Base-by-base conservation (phyloP, 2,113 vertebrate genomes). In the Ptychochromis oligacanthus region DNA sequence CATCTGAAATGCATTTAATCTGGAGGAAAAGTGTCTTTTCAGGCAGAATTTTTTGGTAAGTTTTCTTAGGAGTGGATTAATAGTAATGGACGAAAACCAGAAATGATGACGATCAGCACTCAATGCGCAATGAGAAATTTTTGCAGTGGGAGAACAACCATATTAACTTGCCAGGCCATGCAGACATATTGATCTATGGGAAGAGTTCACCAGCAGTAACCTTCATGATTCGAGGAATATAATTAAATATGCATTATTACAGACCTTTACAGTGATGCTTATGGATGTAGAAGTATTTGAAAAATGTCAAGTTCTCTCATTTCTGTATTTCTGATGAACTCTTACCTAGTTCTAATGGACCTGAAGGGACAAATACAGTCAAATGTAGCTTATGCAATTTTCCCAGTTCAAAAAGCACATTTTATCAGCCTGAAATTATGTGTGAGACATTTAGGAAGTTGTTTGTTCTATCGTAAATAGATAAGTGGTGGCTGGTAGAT, bases 231-330 rank as follows among this genome's bases (percentile, higher is more conserved):
- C 83, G 81, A 84, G 79, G 55, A 85, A 78, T 80, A 75, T 75
- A 64, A 92, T 92, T 91, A 92, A 92, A 92, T 83, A 91, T 92
- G 91, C 86, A 90, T 93, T 88, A 91, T 81, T 79, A 65, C 65
- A 86, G 84, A 83, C 57, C 77, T 89, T 88, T 91, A 75, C 46
- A 6, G 8, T 55, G 82, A 87, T 75, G 83, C 77, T 59, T 72
- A 83, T 77, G 79, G 81, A 88, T 85, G 87, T 76, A 85, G 86
- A 92, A 94, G 90, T 60, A 85, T 89, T 90, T 72, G 79, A 70
- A 62, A 92, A 91, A 91, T 92, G 85, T 91, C 86, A 93, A 22
- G 7, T 87, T 84, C 52, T 87, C 56, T 87, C 24, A 38, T 82
- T 91, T 87, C 75, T 64, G 12, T 77, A 79, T 59, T 54, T 57